Percentiles rank a stretch among this genome's conserved stretches.
Evolutionary conservation across 2,113 vertebrate species (phyloP).

Genomic region (Takifugu bimaculatus): DNA sequence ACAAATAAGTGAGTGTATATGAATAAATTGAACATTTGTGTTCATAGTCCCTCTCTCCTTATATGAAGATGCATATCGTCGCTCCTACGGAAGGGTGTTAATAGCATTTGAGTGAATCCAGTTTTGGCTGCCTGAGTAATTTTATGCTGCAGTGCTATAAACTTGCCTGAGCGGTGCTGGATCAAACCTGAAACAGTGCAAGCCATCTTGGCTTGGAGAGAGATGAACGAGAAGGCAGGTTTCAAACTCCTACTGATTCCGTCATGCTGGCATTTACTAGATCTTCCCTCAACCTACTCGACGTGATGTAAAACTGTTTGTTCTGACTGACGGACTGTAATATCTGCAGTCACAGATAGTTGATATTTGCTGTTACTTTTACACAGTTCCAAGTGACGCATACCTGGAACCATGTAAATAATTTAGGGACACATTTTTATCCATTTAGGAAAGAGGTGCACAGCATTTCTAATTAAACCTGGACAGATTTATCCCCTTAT

Average conservation of each 20-base stretch:
- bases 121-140: not conserved
- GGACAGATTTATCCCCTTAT: constrained; percentile 1
- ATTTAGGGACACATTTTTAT: not conserved
- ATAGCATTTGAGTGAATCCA: not conserved
- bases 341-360: constrained; percentile 24
- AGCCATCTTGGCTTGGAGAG: not conserved
- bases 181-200: not conserved
- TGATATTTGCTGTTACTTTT: constrained; percentile 7
- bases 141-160: not conserved
- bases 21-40: no score
- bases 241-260: not conserved
- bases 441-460: not conserved
- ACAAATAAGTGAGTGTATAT: not conserved
- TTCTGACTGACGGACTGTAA: constrained; percentile 15
- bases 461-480: constrained; percentile 24
- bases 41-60: no score
- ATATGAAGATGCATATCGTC: no score
- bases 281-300: constrained; percentile 5
- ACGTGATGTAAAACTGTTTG: constrained; percentile 22
- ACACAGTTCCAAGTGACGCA: constrained; percentile 1
- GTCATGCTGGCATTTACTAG: constrained; percentile 21
- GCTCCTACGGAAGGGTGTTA: no score
- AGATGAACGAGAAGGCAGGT: not conserved
- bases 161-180: not conserved
- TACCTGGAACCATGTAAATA: not conserved